phyloP scores from a whole-genome alignment of 2,113 vertebrate genomes.

The Pogonocichla stellata region DNA sequence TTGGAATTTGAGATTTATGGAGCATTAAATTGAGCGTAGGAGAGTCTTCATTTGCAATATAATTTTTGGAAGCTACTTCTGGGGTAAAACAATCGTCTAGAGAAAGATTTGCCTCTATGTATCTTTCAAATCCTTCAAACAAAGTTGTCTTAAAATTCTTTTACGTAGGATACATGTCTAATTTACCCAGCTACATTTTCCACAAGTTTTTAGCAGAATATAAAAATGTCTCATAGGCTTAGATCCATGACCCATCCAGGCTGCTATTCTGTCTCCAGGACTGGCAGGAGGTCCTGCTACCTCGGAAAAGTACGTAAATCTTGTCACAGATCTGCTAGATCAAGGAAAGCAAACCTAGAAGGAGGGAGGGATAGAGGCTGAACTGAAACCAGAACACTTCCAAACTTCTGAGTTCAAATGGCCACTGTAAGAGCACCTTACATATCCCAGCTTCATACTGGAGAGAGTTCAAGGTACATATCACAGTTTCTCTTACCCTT shows the following conservation, averaged over 20 bases:
- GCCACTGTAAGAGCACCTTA: background rate
- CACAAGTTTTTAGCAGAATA: background rate
- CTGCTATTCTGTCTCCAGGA: background rate
- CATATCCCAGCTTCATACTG: background rate
- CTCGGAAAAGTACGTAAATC: background rate
- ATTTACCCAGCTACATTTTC: background rate
- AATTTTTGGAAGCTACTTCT: background rate
- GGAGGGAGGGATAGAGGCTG: background rate
- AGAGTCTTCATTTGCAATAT: background rate
- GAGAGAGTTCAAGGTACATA: background rate
- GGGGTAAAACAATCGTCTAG: background rate
- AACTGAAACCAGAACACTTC: background rate
- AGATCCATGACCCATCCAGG: background rate
- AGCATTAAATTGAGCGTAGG: background rate
- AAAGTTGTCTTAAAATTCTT: background rate
- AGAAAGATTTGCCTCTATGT: background rate
- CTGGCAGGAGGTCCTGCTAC: background rate
- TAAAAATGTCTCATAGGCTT: background rate
- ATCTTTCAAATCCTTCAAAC: background rate
- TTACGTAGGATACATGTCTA: background rate
- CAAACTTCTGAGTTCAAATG: background rate
- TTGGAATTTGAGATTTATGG: background rate
- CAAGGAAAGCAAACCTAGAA: background rate
- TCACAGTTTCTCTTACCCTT: background rate
- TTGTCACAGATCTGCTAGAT: rapidly evolving